phyloP scores from a whole-genome alignment of 2,888 invertebrate species.

The Odontothrips loti region DNA sequence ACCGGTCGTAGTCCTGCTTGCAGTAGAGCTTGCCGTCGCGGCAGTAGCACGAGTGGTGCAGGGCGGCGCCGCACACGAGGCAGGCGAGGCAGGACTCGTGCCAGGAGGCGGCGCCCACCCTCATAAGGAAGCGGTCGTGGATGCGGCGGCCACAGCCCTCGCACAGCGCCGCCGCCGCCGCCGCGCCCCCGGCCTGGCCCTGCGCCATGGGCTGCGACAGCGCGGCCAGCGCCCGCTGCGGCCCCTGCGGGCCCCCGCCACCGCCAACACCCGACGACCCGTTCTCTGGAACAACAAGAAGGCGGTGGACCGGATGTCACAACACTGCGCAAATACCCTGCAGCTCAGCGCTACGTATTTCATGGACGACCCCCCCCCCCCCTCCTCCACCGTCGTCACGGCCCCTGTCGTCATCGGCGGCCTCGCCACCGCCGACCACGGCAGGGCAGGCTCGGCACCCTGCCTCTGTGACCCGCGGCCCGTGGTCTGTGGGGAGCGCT shows the following conservation, averaged over 20 bases:
- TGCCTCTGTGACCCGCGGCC: too few species aligned
- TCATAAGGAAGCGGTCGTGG: conserved; percentile 89
- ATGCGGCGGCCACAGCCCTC: conserved; percentile 94
- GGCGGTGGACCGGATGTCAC: too few species aligned
- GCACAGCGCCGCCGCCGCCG: conserved; percentile 83
- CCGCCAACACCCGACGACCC: background rate
- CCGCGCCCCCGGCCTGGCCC: conserved; percentile 40
- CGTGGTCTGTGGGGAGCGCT: too few species aligned
- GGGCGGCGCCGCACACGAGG: conserved; percentile 84
- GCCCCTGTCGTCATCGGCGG: too few species aligned
- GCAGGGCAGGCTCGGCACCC: too few species aligned
- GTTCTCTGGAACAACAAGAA: background rate
- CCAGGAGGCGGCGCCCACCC: conserved; percentile 91
- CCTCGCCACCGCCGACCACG: too few species aligned
- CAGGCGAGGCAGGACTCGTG: conserved; percentile 96
- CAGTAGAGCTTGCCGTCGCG: conserved; percentile 93
- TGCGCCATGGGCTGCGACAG: conserved; percentile 29
- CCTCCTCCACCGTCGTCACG: too few species aligned
- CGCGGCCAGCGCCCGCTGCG: background rate
- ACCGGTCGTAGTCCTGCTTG: conserved; percentile 96
- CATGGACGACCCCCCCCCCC: too few species aligned
- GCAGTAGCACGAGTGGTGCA: conserved; percentile 91
- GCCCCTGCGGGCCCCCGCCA: background rate
- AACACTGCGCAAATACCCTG: too few species aligned
- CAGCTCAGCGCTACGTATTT: too few species aligned